Conservation (phyloP, 2,888 invertebrate species). For the Lycophotia porphyrea region DNA sequence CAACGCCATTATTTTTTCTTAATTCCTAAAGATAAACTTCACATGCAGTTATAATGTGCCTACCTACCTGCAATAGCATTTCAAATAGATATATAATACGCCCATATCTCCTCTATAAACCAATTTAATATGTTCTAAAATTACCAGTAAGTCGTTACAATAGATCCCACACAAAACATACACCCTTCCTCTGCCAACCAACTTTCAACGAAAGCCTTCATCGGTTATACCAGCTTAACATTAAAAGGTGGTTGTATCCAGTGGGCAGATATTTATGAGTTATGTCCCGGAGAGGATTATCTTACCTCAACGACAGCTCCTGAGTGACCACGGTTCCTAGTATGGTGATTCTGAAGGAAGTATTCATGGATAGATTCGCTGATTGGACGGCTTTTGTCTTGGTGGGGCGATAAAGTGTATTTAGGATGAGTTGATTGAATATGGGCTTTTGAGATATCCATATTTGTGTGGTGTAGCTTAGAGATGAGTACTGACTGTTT, state of each 20-base stretch:
- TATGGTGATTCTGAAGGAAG: constrained; percentile 28
- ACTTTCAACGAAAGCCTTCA: constrained; percentile 77
- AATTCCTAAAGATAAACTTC: neutral
- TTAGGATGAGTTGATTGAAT: constrained; percentile 13
- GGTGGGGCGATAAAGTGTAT: constrained; percentile 12
- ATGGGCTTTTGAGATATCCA: neutral
- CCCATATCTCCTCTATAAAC: neutral
- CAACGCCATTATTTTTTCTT: neutral
- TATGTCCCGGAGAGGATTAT: constrained; percentile 66
- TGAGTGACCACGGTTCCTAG: constrained; percentile 60
- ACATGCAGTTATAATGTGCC: neutral
- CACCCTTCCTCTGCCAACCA: constrained; percentile 19
- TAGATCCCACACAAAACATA: constrained; percentile 29
- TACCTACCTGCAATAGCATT: neutral
- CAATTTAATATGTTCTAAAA: neutral
- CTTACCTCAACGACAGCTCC: constrained; percentile 60
- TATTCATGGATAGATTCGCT: constrained; percentile 11
- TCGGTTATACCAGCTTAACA: constrained; percentile 83
- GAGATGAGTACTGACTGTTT: too few species aligned
- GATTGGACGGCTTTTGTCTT: constrained; percentile 49
- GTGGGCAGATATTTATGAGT: constrained; percentile 67
- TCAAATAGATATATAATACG: too few species aligned
- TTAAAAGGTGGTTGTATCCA: constrained; percentile 72
- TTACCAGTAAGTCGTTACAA: constrained; percentile 4
- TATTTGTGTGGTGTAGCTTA: neutral